Evolutionary conservation across 2,113 vertebrate species (phyloP).

Genomic region (Pleuronectes platessa): DNA sequence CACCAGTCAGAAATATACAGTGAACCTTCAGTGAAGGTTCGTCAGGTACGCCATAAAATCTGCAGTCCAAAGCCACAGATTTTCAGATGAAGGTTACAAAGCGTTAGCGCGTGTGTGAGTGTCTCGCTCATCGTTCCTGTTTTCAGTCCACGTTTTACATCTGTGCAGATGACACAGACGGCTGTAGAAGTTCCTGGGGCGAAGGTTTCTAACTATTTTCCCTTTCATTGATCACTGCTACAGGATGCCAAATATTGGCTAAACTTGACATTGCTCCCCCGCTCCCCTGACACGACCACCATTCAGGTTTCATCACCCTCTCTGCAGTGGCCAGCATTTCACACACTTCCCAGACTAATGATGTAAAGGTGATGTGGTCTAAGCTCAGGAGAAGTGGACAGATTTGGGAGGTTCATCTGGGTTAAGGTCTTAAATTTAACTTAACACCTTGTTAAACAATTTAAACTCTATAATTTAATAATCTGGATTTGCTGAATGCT

Average conservation of each 20-base stretch:
- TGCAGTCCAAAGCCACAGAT: slow-evolving; percentile 45
- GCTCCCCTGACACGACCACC: background rate
- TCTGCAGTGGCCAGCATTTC: background rate
- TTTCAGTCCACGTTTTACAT: slow-evolving; percentile 56
- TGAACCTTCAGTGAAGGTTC: slow-evolving; percentile 73
- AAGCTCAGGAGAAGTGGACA: background rate
- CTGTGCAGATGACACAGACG: slow-evolving; percentile 49
- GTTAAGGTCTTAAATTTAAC: no score
- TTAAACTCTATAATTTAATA: background rate
- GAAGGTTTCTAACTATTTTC: slow-evolving; percentile 20
- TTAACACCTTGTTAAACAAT: background rate
- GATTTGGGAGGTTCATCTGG: no score
- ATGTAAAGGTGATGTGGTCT: background rate
- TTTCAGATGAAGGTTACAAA: slow-evolving; percentile 58
- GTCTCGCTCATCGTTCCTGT: slow-evolving; percentile 45
- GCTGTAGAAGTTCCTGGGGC: slow-evolving; percentile 47
- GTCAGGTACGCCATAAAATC: slow-evolving; percentile 60
- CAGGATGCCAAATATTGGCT: slow-evolving; percentile 72
- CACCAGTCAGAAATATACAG: slow-evolving; percentile 83
- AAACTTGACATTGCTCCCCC: slow-evolving; percentile 47
- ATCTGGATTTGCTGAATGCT: background rate
- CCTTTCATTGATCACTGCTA: slow-evolving; percentile 40
- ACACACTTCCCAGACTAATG: background rate
- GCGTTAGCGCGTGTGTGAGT: slow-evolving; percentile 42
- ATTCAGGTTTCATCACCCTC: slow-evolving; percentile 32